Evolutionary conservation across 2,113 vertebrate species (phyloP).

Genomic region (Centrocercus urophasianus): DNA sequence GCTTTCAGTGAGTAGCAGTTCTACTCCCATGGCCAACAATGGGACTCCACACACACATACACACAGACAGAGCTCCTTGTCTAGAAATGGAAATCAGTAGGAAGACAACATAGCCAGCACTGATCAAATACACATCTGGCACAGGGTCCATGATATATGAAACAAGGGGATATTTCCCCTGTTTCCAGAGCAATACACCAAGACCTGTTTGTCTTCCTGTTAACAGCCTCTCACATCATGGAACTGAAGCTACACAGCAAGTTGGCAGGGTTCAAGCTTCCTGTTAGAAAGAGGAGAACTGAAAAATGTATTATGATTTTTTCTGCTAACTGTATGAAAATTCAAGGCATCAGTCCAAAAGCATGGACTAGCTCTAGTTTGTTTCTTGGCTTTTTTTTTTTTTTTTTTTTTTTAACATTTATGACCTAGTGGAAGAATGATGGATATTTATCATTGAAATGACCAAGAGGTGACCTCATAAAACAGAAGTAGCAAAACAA

Average conservation of each 20-base stretch:
- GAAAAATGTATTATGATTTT: background rate
- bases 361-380: background rate
- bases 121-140: background rate
- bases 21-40: accelerated
- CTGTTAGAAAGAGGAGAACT: background rate
- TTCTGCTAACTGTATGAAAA: background rate
- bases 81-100: background rate
- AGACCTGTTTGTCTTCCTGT: background rate
- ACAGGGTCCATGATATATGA: background rate
- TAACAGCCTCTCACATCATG: background rate
- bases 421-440: background rate
- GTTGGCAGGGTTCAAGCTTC: background rate
- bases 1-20: accelerated
- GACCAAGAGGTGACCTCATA: background rate
- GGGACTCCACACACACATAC: background rate
- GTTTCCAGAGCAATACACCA: background rate
- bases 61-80: background rate
- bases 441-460: slow-evolving; percentile 44
- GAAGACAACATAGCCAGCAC: background rate
- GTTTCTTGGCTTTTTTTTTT: slow-evolving; percentile 28
- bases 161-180: background rate
- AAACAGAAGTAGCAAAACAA: background rate
- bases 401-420: slow-evolving; percentile 4
- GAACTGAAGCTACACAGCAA: background rate
- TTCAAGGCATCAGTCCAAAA: background rate